These are phyloP conservation scores for Leptinotarsa lineolata DNA, from an alignment of 1,140 invertebrate genomes.

Conservation along the genomic window DNA sequence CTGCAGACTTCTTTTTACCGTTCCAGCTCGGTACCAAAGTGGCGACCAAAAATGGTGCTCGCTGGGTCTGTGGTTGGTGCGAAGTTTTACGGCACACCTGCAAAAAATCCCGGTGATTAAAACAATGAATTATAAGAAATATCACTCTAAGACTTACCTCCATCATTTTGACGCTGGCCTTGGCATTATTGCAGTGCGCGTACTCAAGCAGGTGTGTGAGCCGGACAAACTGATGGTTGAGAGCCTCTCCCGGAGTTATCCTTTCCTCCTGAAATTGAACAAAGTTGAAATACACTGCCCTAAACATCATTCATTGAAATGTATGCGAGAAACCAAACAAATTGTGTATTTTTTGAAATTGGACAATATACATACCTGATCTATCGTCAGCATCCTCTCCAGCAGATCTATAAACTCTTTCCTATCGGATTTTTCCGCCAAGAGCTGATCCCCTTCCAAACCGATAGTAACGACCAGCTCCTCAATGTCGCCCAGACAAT, in stretches of 20 bases:
- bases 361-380: slow-evolving; percentile 76
- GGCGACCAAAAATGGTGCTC: slow-evolving; percentile 66
- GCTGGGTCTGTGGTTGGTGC: slow-evolving; percentile 66
- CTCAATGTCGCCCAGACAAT: slow-evolving; percentile 98
- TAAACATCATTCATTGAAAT: not conserved
- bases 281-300: no score
- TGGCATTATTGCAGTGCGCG: slow-evolving; percentile 94
- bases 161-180: slow-evolving; percentile 95
- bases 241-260: slow-evolving; percentile 92
- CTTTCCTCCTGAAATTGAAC: slow-evolving; percentile 74
- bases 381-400: slow-evolving; percentile 96
- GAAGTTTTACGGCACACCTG: slow-evolving; percentile 68
- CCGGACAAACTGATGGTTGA: slow-evolving; percentile 94
- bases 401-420: slow-evolving; percentile 96
- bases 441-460: slow-evolving; percentile 90
- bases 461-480: slow-evolving; percentile 97
- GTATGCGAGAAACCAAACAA: no score
- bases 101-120: not conserved
- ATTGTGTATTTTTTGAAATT: not conserved
- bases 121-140: not conserved
- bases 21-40: slow-evolving; percentile 76
- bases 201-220: slow-evolving; percentile 94
- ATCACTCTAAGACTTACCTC: slow-evolving; percentile 58
- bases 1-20: slow-evolving; percentile 84
- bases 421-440: slow-evolving; percentile 95